Base-by-base conservation (phyloP, 2,113 vertebrate species). In the Neolamprologus ventralis region DNA sequence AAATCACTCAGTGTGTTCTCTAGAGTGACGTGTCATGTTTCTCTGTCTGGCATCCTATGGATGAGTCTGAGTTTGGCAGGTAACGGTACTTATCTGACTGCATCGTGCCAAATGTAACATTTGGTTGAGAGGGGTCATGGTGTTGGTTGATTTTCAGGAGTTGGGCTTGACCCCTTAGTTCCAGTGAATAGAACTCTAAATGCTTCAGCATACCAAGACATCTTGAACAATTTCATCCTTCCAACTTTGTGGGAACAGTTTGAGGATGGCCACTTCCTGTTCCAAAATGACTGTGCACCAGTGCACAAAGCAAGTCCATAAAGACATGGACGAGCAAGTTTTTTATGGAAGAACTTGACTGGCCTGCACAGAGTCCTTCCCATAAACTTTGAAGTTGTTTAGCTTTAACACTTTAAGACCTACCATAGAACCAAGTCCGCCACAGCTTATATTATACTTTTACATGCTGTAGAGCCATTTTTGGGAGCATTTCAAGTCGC, bases 391-490 rank as follows among this genome's bases (percentile, higher is more conserved):
- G 28, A 63, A 63, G 5, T 33, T 11, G 2, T 63, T 63, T 63
- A 63, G 31, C 28, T 63, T 35, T 11, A 63, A 63, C 42, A 6
- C 42, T 45, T 45, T 45, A 45, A 45, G 40, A 45, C 3, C 42
- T 14, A 40, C n/a, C n/a, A n/a, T n/a, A n/a, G n/a, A n/a, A n/a
- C n/a, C n/a, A n/a, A 45, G 42, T 45, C 13, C 13, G 42, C 42
- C 42, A 45, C 13, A 45, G 42, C 42, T 45, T 45, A 45, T 45
- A 45, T 14, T 45, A 45, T 45, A 45, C 4, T 26, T 14, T 45
- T 45, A 45, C 42, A 45, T 45, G 42, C 0, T 6, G 13, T 45
- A 0, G 42, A 0, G 42, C 13, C 42, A 45, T 45, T 45, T 45
- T 45, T 45, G 13, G 42, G 42, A 45, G 42, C 42, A 45, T 45